Percentiles rank a stretch among this genome's conserved stretches.
phyloP scores from a whole-genome alignment of 2,888 invertebrate species.

The Elysia crispata region DNA sequence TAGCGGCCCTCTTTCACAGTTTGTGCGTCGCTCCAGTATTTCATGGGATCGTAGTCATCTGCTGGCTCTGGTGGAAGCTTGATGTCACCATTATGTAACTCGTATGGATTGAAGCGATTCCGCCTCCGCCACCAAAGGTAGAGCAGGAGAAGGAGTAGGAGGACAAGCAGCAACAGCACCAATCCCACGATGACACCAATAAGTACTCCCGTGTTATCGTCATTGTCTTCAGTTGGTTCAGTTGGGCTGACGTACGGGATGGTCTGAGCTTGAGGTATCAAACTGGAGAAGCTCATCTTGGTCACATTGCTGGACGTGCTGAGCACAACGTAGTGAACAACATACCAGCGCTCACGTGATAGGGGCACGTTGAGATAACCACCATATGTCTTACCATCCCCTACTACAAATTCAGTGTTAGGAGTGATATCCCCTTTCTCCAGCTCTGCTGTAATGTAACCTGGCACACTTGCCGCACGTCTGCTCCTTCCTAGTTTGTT shows the following conservation, averaged over 20 bases:
- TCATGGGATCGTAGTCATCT: constrained; percentile 63
- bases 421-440: constrained; percentile 82
- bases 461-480: constrained; percentile 79
- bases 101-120: constrained; percentile 40
- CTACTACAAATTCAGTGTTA: constrained; percentile 84
- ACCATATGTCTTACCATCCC: constrained; percentile 86
- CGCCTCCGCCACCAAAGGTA: constrained; percentile 57
- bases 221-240: not conserved
- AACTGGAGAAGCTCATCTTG: constrained; percentile 82
- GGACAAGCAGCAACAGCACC: constrained; percentile 55
- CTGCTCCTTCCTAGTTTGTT: constrained; percentile 46
- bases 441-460: constrained; percentile 83
- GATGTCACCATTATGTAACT: constrained; percentile 50
- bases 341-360: constrained; percentile 81
- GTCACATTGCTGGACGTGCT: constrained; percentile 84
- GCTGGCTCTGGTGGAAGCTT: constrained; percentile 54
- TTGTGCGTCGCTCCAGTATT: constrained; percentile 66
- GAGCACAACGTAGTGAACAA: constrained; percentile 85
- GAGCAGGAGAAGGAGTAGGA: constrained; percentile 61
- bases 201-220: constrained; percentile 32
- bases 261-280: constrained; percentile 50
- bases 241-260: constrained; percentile 11
- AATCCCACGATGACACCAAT: constrained; percentile 54
- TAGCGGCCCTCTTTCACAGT: constrained; percentile 63
- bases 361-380: constrained; percentile 88